Evolutionary conservation across 2,888 invertebrate species (phyloP).

Genomic region (Caenorhabditis doughertyi): DNA sequence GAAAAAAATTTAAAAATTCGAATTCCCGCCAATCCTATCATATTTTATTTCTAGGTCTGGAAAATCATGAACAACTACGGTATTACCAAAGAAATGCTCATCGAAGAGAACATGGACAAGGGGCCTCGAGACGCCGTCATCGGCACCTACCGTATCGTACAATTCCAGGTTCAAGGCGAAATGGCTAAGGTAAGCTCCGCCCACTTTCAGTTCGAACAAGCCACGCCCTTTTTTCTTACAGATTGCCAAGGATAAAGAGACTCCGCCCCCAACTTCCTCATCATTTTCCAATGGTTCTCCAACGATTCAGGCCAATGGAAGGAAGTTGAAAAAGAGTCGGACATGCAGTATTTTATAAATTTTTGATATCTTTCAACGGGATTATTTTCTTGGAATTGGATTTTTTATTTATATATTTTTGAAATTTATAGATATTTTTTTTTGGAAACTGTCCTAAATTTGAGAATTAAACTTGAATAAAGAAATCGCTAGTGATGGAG

Average conservation of each 20-base stretch:
- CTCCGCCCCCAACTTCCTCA: conserved; percentile 7
- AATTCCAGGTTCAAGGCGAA: conserved; percentile 83
- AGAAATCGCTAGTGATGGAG: too few species aligned
- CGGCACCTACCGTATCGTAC: conserved; percentile 88
- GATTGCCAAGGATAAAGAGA: conserved; percentile 23
- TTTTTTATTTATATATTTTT: too few species aligned
- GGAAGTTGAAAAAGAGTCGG: conserved; percentile 69
- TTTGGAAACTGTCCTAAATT: too few species aligned
- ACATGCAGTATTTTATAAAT: conserved; percentile 74
- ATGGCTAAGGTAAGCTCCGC: conserved; percentile 68
- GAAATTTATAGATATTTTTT: too few species aligned
- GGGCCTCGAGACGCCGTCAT: conserved; percentile 87
- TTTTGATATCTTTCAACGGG: too few species aligned
- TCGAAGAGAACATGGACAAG: conserved; percentile 84
- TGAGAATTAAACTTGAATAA: too few species aligned
- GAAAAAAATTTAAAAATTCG: neutral
- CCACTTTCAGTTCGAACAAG: conserved; percentile 29
- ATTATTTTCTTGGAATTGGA: too few species aligned
- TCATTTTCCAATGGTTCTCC: conserved; percentile 24
- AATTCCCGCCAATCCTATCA: neutral
- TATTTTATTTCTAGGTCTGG: conserved; percentile 61
- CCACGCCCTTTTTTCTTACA: conserved; percentile 25
- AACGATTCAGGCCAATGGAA: conserved; percentile 13
- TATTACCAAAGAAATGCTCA: conserved; percentile 86
- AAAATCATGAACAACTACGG: conserved; percentile 83